Evolutionary conservation across 1,140 invertebrate species (phyloP).

Genomic region (Nymphalis io): DNA sequence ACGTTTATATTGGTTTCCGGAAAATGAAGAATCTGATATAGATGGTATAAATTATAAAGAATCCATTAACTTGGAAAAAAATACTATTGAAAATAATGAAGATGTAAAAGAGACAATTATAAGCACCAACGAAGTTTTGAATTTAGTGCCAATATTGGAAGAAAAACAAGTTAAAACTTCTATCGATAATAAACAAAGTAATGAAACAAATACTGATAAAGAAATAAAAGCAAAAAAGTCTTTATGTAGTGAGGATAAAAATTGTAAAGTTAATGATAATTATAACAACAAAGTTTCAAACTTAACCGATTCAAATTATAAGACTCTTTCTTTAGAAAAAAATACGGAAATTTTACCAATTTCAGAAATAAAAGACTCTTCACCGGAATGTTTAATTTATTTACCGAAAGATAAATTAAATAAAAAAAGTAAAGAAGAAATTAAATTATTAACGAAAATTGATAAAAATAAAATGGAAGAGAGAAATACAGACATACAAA

Average conservation of each 20-base stretch:
- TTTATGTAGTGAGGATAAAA: background rate
- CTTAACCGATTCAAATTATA: background rate
- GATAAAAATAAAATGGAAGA: background rate
- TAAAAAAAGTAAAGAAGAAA: background rate
- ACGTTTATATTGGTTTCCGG: slow-evolving; percentile 68
- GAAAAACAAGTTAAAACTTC: background rate
- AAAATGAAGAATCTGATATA: slow-evolving; percentile 43
- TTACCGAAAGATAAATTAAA: background rate
- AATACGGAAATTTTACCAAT: background rate
- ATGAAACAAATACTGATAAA: too few species aligned
- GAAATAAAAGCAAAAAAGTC: background rate
- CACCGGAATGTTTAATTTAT: background rate
- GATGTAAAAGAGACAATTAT: background rate
- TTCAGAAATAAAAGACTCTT: background rate
- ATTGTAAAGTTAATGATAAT: background rate
- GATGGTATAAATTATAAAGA: background rate
- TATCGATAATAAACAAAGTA: background rate
- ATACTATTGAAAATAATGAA: background rate
- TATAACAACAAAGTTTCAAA: background rate
- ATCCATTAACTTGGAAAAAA: background rate
- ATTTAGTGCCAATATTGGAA: background rate
- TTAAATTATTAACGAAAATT: background rate
- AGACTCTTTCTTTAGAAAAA: background rate
- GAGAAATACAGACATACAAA: background rate
- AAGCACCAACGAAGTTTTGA: background rate